phyloP scores from a whole-genome alignment of 2,888 invertebrate species.

The Polyploca ridens region DNA sequence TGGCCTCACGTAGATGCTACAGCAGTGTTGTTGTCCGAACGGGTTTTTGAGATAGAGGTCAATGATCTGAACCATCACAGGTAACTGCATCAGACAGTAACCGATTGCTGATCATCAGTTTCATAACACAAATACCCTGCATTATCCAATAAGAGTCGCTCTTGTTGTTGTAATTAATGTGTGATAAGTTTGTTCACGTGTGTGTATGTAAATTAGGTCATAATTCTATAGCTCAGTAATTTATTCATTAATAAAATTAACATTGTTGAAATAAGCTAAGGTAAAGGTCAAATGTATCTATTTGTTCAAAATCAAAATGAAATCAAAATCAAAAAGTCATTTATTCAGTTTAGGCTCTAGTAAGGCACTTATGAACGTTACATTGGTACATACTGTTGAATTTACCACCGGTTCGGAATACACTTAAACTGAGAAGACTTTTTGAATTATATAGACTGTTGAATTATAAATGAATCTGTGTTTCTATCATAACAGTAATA shows the following conservation, averaged over 20 bases:
- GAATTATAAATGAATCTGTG: not conserved
- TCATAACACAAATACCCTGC: not conserved
- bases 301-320: no score
- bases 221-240: not conserved
- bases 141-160: not conserved
- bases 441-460: no score
- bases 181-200: conserved; percentile 14
- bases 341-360: no score
- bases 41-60: conserved; percentile 33
- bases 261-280: not conserved
- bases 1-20: conserved; percentile 24
- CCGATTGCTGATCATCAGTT: not conserved
- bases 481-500: not conserved
- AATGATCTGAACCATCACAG: conserved; percentile 25
- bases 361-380: no score
- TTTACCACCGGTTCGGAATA: no score
- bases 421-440: no score
- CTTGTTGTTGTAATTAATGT: not conserved
- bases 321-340: no score
- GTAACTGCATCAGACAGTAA: not conserved
- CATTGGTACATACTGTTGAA: no score
- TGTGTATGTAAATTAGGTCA: conserved; percentile 16
- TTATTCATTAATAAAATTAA: not conserved
- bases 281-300: not conserved
- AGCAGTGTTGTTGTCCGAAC: conserved; percentile 24